Evolutionary conservation across 1,140 invertebrate species (phyloP).

Genomic region (Brachionus manjavacas): DNA sequence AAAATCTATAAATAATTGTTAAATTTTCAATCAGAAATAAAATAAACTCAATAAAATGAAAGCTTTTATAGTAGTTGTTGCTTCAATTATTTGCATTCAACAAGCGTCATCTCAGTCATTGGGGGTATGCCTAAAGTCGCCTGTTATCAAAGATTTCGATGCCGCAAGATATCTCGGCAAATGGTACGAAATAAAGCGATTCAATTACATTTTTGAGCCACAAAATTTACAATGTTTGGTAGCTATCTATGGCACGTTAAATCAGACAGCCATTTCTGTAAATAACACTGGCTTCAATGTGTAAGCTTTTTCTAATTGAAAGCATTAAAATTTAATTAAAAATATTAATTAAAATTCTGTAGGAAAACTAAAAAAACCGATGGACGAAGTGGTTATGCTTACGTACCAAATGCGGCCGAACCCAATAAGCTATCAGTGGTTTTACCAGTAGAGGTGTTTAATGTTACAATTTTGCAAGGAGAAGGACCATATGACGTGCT

Average conservation of each 20-base stretch:
- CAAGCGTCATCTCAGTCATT: background rate
- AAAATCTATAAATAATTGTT: background rate
- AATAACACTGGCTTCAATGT: background rate
- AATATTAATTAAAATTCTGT: too few species aligned
- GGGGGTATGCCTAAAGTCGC: background rate
- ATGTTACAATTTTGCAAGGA: background rate
- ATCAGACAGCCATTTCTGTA: background rate
- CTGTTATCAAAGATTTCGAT: background rate
- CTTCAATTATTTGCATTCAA: background rate
- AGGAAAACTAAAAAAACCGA: background rate
- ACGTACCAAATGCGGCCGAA: background rate
- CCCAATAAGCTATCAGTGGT: constrained; percentile 1
- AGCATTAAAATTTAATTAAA: too few species aligned
- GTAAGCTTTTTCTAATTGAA: background rate
- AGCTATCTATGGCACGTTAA: background rate
- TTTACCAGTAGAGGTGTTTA: background rate
- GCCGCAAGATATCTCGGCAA: background rate
- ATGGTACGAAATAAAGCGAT: constrained; percentile 35
- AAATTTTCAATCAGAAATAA: background rate
- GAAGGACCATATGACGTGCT: constrained; percentile 3
- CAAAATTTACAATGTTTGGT: background rate
- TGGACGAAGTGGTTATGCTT: background rate
- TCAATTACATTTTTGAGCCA: constrained; percentile 18
- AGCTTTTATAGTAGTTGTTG: background rate
- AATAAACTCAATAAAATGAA: background rate